These are phyloP conservation scores for Epirrhoe tristata DNA, from an alignment of 2,888 invertebrate species.

Conservation along the genomic window DNA sequence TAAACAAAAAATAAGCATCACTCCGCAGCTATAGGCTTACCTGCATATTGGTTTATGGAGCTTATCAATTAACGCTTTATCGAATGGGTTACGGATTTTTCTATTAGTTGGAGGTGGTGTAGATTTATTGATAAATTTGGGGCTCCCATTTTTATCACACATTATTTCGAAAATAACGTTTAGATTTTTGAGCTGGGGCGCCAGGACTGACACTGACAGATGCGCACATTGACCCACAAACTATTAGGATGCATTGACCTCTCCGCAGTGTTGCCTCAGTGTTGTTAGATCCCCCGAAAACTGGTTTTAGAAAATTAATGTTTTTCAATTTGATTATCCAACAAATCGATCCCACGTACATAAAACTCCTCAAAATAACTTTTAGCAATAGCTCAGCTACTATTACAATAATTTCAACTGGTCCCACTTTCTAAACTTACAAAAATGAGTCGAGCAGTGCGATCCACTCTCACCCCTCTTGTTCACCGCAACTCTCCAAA, in stretches of 20 bases:
- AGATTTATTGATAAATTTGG: slow-evolving; percentile 64
- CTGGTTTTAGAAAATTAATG: no score
- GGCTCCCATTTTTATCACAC: slow-evolving; percentile 71
- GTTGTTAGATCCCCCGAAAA: no score
- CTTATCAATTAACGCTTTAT: slow-evolving; percentile 86
- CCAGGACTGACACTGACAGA: not conserved
- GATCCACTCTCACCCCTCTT: no score
- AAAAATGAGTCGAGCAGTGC: no score
- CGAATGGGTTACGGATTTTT: slow-evolving; percentile 89
- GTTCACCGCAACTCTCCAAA: no score
- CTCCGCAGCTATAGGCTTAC: slow-evolving; percentile 58
- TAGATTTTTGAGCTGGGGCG: not conserved
- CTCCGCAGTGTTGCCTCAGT: not conserved
- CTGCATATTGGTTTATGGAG: slow-evolving; percentile 90
- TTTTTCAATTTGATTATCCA: no score
- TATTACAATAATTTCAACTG: no score
- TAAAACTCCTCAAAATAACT: no score
- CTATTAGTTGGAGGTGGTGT: slow-evolving; percentile 73
- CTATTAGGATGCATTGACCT: no score
- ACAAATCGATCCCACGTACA: no score
- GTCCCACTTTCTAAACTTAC: no score
- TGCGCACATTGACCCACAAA: not conserved
- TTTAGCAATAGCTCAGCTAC: no score
- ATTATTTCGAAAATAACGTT: slow-evolving; percentile 80
- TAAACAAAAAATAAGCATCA: slow-evolving; percentile 4